Conservation (phyloP, 2,888 invertebrate species). For the Octodonta nipae region DNA sequence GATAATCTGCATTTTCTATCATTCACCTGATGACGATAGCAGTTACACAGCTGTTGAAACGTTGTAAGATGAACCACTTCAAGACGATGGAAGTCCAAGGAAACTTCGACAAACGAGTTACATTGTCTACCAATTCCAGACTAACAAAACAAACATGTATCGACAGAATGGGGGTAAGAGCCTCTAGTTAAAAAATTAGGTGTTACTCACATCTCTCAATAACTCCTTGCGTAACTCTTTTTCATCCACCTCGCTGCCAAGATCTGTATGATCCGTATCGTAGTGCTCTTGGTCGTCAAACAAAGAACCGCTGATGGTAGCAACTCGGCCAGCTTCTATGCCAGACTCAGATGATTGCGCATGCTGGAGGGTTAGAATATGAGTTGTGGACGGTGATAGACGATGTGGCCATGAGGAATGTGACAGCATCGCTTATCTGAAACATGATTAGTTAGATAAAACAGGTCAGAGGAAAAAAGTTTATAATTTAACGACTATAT, state of each 20-base stretch:
- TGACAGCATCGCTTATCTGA: conserved; percentile 35
- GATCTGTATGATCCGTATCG: conserved; percentile 69
- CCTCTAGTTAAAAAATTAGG: neutral
- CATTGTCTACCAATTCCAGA: neutral
- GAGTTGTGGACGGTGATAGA: conserved; percentile 32
- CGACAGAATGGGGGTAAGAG: neutral
- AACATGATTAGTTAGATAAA: no score
- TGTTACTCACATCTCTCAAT: conserved; percentile 61
- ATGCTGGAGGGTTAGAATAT: conserved; percentile 27
- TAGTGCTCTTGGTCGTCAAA: conserved; percentile 48
- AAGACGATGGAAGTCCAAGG: no score
- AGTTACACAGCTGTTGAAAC: no score
- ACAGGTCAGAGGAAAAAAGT: no score
- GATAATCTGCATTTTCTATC: no score
- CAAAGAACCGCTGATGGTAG: conserved; percentile 61
- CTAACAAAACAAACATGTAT: neutral
- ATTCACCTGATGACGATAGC: no score
- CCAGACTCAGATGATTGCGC: conserved; percentile 45
- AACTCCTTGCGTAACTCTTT: conserved; percentile 62
- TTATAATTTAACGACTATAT: no score
- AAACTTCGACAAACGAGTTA: no score
- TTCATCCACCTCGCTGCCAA: conserved; percentile 68
- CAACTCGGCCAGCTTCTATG: conserved; percentile 50
- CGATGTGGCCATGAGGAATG: conserved; percentile 36
- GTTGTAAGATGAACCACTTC: no score